phyloP scores from a whole-genome alignment of 2,797 vertebrate genomes.

The Sebastes nivosus region DNA sequence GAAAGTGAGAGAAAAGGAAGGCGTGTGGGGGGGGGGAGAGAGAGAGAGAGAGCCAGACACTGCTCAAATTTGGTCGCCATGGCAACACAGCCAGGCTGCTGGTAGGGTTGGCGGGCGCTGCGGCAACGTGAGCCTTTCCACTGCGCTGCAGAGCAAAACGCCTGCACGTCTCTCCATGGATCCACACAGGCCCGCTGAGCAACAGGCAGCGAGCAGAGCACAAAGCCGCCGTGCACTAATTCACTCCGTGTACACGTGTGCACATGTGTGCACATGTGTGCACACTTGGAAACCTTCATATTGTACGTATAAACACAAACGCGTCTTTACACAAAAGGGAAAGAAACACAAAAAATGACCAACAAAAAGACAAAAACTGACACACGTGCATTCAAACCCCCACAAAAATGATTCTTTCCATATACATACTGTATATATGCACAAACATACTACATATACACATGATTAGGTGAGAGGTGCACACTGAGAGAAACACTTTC shows the following conservation, averaged over 20 bases:
- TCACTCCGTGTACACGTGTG: conserved; percentile 12
- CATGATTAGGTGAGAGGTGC: background rate
- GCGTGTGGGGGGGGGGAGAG: conserved; percentile 11
- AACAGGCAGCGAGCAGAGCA: conserved; percentile 73
- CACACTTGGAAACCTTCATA: background rate
- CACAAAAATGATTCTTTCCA: background rate
- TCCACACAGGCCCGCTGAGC: conserved; percentile 71
- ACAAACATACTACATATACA: background rate
- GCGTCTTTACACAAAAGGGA: no score
- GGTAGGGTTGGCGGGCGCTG: conserved; percentile 82
- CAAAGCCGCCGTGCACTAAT: conserved; percentile 46
- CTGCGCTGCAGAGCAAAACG: conserved; percentile 78
- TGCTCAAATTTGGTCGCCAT: conserved; percentile 86
- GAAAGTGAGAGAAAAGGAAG: conserved; percentile 58
- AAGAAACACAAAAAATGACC: background rate
- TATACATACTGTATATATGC: background rate
- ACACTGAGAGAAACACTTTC: conserved; percentile 7
- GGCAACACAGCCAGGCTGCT: conserved; percentile 85
- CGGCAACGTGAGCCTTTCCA: conserved; percentile 81
- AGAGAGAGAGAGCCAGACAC: conserved; percentile 74
- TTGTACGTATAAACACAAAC: background rate
- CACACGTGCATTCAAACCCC: background rate
- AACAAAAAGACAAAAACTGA: background rate
- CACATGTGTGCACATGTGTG: background rate
- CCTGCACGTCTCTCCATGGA: conserved; percentile 71